phyloP scores from a whole-genome alignment of 2,888 invertebrate species.

The Plagodis dolabraria region DNA sequence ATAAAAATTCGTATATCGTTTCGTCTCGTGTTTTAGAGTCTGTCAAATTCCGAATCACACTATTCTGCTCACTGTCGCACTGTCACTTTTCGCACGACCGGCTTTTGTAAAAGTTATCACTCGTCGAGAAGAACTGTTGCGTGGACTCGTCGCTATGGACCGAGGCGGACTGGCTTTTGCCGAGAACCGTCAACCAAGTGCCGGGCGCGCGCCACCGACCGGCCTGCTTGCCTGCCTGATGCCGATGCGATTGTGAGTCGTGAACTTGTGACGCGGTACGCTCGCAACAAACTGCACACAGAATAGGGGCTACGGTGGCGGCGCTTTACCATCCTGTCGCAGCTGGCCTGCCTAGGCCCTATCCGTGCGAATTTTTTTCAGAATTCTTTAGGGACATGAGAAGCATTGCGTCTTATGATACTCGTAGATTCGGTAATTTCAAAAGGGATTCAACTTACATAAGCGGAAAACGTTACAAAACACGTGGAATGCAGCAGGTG shows the following conservation, averaged over 20 bases:
- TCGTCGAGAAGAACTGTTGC: conserved; percentile 47
- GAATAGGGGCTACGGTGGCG: conserved; percentile 2
- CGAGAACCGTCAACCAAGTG: conserved; percentile 30
- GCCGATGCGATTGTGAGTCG: conserved; percentile 45
- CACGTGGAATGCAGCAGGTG: conserved; percentile 7
- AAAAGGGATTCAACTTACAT: not conserved
- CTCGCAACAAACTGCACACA: conserved; percentile 29
- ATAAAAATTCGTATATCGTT: conserved; percentile 48
- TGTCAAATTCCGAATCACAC: conserved; percentile 65
- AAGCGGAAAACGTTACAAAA: conserved; percentile 1
- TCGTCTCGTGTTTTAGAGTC: conserved; percentile 63
- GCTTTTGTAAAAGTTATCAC: conserved; percentile 65
- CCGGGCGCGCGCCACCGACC: conserved; percentile 41
- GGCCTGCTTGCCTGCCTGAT: conserved; percentile 47
- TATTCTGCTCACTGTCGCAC: conserved; percentile 71
- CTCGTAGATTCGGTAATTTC: not conserved
- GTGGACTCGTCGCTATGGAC: conserved; percentile 61
- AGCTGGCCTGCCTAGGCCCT: conserved; percentile 22
- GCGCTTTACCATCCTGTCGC: conserved; percentile 6
- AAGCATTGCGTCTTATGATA: not conserved
- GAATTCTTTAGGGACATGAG: conserved; percentile 1
- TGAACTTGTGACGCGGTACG: conserved; percentile 34
- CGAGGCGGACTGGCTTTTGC: conserved; percentile 61
- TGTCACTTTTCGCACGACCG: conserved; percentile 75
- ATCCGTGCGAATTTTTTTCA: conserved; percentile 7